These are phyloP conservation scores for Lerema accius DNA, from an alignment of 1,140 invertebrate species.

Conservation along the genomic window DNA sequence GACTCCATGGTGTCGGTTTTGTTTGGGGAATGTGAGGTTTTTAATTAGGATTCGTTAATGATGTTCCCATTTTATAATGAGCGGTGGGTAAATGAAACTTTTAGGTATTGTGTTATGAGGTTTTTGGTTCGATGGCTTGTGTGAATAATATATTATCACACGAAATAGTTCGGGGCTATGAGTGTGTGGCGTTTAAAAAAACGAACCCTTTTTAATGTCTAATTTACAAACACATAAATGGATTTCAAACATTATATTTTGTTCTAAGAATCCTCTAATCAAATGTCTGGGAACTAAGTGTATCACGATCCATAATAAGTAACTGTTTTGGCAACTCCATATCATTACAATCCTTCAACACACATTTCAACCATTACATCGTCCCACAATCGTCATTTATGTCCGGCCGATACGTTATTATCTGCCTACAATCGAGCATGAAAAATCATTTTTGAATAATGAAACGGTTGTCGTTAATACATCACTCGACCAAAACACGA, in stretches of 20 bases:
- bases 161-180: too few species aligned
- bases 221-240: background rate
- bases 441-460: slow-evolving; percentile 60
- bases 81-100: slow-evolving; percentile 8
- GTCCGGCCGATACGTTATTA: slow-evolving; percentile 26
- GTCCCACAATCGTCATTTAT: slow-evolving; percentile 30
- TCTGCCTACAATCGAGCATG: slow-evolving; percentile 31
- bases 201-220: background rate
- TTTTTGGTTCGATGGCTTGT: slow-evolving; percentile 2
- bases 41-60: slow-evolving; percentile 36
- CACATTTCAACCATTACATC: slow-evolving; percentile 21
- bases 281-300: too few species aligned
- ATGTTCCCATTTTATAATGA: slow-evolving; percentile 15
- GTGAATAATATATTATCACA: too few species aligned
- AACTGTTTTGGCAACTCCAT: slow-evolving; percentile 9
- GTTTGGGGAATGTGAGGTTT: slow-evolving; percentile 33
- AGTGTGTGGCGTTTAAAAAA: too few species aligned
- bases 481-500: slow-evolving; percentile 65
- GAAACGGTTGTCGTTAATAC: slow-evolving; percentile 55
- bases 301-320: slow-evolving; percentile 1
- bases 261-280: background rate
- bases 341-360: slow-evolving; percentile 27
- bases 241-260: background rate
- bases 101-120: background rate
- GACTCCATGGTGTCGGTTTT: slow-evolving; percentile 18